Evolutionary conservation across 2,113 vertebrate genomes (phyloP).

Genomic region (Lonchura striata): DNA sequence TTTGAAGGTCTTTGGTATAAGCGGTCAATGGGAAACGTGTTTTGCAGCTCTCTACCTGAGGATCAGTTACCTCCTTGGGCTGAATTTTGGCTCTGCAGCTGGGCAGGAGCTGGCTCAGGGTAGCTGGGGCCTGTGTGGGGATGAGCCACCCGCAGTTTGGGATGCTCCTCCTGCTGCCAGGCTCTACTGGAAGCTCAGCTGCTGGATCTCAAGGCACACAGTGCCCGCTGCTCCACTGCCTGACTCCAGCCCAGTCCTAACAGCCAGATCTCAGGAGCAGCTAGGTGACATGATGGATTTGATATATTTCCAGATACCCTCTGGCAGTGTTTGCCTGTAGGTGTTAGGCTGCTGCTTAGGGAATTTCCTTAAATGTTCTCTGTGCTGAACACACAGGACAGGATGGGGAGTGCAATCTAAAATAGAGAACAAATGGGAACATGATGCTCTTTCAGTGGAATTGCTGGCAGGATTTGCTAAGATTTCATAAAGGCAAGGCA

Average conservation of each 20-base stretch:
- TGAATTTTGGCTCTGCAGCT: not conserved
- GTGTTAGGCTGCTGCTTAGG: not conserved
- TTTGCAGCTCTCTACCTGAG: not conserved
- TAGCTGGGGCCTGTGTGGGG: not conserved
- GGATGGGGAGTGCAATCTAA: not conserved
- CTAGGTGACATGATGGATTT: not conserved
- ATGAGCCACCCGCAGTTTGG: fast-evolving
- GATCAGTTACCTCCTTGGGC: not conserved
- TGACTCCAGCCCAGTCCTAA: not conserved
- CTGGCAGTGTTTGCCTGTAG: not conserved
- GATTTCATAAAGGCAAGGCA: not conserved
- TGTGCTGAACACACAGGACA: not conserved
- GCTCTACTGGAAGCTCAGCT: not conserved
- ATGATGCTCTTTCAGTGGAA: not conserved
- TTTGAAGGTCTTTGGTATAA: not conserved
- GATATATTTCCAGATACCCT: not conserved
- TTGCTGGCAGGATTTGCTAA: not conserved
- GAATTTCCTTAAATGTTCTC: not conserved
- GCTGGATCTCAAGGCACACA: not conserved
- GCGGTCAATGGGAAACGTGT: not conserved
- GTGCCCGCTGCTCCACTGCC: not conserved
- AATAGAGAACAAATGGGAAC: not conserved
- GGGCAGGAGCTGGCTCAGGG: not conserved
- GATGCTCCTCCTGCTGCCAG: not conserved
- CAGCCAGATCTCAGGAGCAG: not conserved